phyloP scores from a whole-genome alignment of 2,113 vertebrate species.

The Urocitellus parryii region DNA sequence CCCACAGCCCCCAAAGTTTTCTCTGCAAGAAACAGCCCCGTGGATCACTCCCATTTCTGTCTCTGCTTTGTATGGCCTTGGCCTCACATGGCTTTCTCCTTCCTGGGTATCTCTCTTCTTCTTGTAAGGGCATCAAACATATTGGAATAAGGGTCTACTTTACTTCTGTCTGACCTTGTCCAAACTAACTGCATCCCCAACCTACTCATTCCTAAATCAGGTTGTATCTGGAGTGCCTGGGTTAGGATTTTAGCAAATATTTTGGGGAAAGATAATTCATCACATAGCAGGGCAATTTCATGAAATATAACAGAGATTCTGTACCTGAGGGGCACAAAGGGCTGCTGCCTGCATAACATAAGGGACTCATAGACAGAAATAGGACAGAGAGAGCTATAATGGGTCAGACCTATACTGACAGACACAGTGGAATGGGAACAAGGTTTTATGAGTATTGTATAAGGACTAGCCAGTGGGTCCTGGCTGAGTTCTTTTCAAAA shows the following conservation, averaged over 20 bases:
- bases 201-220: background rate
- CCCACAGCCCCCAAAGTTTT: too few relatives aligned
- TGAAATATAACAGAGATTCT: background rate
- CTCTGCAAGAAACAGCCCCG: too few relatives aligned
- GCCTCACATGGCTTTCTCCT: background rate
- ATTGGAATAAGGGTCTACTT: background rate
- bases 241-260: background rate
- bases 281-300: background rate
- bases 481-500: background rate
- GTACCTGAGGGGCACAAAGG: background rate
- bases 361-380: too few relatives aligned
- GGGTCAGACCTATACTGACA: background rate
- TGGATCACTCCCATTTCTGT: background rate
- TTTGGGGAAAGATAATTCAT: background rate
- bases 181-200: background rate
- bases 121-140: too few relatives aligned
- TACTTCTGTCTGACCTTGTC: background rate
- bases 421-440: background rate
- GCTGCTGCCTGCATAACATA: background rate
- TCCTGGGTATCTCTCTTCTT: background rate
- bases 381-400: background rate
- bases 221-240: background rate
- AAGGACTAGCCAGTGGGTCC: background rate
- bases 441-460: background rate
- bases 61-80: background rate